Evolutionary conservation across 2,797 vertebrate genomes (phyloP).

Genomic region (Xenopus petersii): DNA sequence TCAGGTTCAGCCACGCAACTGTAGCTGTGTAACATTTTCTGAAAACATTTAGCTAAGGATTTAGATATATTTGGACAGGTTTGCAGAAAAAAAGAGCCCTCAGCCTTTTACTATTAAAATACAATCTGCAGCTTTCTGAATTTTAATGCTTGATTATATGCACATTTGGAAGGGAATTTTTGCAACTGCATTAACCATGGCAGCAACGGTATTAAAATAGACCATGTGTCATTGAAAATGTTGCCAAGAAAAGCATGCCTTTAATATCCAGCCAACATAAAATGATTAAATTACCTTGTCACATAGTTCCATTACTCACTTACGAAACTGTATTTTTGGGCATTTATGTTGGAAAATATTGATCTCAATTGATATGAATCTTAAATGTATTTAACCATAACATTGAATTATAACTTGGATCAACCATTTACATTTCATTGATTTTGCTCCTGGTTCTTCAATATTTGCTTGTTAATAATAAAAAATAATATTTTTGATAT

Average conservation of each 20-base stretch:
- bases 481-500: too few species aligned
- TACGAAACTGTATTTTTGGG: constrained; percentile 22
- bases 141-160: not conserved
- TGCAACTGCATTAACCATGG: constrained; percentile 6
- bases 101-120: not conserved
- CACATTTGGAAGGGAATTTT: not conserved
- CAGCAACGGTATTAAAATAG: constrained; percentile 11
- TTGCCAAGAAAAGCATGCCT: constrained; percentile 31
- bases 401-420: constrained; percentile 16
- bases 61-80: too few species aligned
- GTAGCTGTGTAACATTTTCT: too few species aligned
- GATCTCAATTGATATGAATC: constrained; percentile 36
- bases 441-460: not conserved
- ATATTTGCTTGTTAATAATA: not conserved
- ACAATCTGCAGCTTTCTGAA: not conserved
- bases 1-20: too few species aligned
- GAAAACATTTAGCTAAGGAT: too few species aligned
- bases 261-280: constrained; percentile 15
- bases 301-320: constrained; percentile 18
- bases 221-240: constrained; percentile 16
- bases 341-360: constrained; percentile 35
- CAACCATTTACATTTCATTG: constrained; percentile 16
- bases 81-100: too few species aligned
- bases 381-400: constrained; percentile 27
- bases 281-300: constrained; percentile 33